Evolutionary conservation across 1,140 invertebrate species (phyloP).

Genomic region (Drosophila azteca): DNA sequence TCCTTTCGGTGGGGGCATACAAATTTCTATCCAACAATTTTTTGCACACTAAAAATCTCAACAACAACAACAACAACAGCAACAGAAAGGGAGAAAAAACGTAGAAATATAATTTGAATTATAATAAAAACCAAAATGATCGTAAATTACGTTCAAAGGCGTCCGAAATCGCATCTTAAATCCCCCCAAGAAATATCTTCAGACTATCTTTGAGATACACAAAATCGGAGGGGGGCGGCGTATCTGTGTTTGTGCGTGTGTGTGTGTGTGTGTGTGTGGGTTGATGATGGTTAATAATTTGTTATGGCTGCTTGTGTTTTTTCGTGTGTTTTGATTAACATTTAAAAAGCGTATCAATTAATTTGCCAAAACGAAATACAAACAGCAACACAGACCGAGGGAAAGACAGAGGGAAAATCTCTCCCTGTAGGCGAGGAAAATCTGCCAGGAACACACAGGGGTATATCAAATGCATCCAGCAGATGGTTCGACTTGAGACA

Average conservation of each 20-base stretch:
- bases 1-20: slow-evolving; percentile 15
- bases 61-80: background rate
- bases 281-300: slow-evolving; percentile 37
- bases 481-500: background rate
- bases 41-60: slow-evolving; percentile 34
- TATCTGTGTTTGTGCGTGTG: too few species aligned
- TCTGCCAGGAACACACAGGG: too few species aligned
- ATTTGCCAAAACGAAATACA: slow-evolving; percentile 57
- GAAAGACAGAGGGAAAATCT: background rate
- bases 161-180: slow-evolving; percentile 32
- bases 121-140: slow-evolving; percentile 77
- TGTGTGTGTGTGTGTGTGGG: background rate
- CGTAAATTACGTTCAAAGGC: slow-evolving; percentile 81
- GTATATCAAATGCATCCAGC: background rate
- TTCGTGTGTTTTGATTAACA: slow-evolving; percentile 77
- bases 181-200: background rate
- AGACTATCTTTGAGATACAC: too few species aligned
- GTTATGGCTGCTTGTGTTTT: slow-evolving; percentile 24
- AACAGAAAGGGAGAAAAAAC: slow-evolving; percentile 7
- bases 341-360: slow-evolving; percentile 79
- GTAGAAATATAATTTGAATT: slow-evolving; percentile 72
- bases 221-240: too few species aligned
- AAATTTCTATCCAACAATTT: slow-evolving; percentile 60
- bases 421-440: too few species aligned
- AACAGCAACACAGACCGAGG: slow-evolving; percentile 25